Conservation (phyloP, 2,113 vertebrate species). For the Gila orcuttii region DNA sequence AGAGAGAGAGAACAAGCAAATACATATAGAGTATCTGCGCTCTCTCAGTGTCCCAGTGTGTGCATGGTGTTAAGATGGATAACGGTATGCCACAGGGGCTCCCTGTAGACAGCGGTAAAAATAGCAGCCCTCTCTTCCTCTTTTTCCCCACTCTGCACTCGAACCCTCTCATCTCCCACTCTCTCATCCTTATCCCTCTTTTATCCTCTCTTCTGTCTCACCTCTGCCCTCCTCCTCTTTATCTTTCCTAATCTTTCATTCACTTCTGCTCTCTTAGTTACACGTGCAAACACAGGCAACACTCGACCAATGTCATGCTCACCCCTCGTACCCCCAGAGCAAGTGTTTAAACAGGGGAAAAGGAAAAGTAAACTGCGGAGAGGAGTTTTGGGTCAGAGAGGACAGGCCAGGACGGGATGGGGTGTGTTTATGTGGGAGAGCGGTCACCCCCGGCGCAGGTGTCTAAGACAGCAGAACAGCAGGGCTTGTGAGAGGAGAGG, state of each 20-base stretch:
- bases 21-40: conserved; percentile 43
- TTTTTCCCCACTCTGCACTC: conserved; percentile 31
- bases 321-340: background rate
- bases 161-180: conserved; percentile 22
- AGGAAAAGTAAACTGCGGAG: background rate
- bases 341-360: background rate
- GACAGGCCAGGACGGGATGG: background rate
- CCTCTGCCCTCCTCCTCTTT: conserved; percentile 52
- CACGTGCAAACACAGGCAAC: conserved; percentile 37
- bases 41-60: conserved; percentile 22
- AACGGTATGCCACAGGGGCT: conserved; percentile 51
- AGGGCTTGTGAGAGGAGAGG: background rate
- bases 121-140: conserved; percentile 58
- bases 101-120: conserved; percentile 61
- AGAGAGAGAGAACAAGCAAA: conserved; percentile 22
- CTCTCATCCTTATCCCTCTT: conserved; percentile 39
- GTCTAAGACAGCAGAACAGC: conserved; percentile 35
- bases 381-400: background rate
- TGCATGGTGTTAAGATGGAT: conserved; percentile 59
- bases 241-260: conserved; percentile 44
- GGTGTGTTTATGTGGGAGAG: background rate
- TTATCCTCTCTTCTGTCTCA: conserved; percentile 47
- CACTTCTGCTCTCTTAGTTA: conserved; percentile 25
- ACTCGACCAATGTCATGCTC: background rate
- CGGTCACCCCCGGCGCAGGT: background rate